Evolutionary conservation across 2,113 vertebrate species (phyloP).

Genomic region (Sterna hirundo): DNA sequence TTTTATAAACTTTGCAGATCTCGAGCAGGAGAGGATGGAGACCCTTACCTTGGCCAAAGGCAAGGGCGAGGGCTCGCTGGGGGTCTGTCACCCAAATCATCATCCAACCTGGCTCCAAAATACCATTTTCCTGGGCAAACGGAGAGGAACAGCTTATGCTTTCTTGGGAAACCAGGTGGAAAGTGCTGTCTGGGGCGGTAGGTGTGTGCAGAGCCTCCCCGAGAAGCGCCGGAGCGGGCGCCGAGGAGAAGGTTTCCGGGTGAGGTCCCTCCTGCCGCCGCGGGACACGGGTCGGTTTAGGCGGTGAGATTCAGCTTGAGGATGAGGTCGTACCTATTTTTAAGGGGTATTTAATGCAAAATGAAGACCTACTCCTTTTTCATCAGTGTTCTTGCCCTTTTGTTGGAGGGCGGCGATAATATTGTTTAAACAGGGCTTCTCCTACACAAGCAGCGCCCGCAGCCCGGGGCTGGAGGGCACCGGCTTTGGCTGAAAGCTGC

Average conservation of each 20-base stretch:
- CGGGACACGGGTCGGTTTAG: rapidly evolving
- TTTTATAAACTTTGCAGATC: not conserved
- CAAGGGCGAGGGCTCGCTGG: not conserved
- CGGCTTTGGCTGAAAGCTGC: not conserved
- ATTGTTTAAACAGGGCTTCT: not conserved
- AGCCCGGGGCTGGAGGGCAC: not conserved
- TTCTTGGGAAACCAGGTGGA: rapidly evolving
- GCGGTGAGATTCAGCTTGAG: rapidly evolving
- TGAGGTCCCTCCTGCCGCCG: rapidly evolving
- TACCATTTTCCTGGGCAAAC: not conserved
- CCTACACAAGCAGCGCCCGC: not conserved
- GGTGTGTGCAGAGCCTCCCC: not conserved
- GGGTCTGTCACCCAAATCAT: not conserved
- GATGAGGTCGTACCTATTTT: not conserved
- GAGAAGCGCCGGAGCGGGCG: not conserved
- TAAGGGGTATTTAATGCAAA: not conserved
- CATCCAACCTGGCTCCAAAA: not conserved
- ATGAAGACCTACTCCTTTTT: not conserved
- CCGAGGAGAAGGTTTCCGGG: not conserved
- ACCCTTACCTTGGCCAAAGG: not conserved
- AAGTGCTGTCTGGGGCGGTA: rapidly evolving
- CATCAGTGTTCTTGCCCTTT: not conserved
- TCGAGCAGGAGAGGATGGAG: not conserved
- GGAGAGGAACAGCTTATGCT: not conserved
- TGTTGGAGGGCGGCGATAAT: not conserved